Evolutionary conservation across 2,888 invertebrate species (phyloP), one percentile per base, ranked within the genome.

Genomic region (Hesperia comma): DNA sequence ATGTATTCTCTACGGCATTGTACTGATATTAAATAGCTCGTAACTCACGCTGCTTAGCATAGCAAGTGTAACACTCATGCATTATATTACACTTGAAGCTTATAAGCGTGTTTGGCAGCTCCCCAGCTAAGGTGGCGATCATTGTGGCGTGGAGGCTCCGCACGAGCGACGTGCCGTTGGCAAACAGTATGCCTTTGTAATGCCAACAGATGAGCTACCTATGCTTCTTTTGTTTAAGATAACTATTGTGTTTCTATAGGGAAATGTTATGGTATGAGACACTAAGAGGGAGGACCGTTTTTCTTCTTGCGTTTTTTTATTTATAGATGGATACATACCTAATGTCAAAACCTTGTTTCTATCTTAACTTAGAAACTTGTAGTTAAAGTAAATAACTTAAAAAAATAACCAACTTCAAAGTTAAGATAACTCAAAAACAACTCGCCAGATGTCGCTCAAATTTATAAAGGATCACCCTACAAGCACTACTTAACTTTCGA

Each of bases 91-190:
- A 49, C 46, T 43, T 32, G 58, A 46, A 58, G 43, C n/a, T 56
- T 56, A 37, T 57, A 43, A 46, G 32, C 53, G 6, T 32, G 43
- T 57, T 55, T 63, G 63, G 63, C 63, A 49, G 14, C 19, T 49
- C 17, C 14, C 56, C 63, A 63, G 55, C 46, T n/a, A 49, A 63
- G 63, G 46, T 61, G 33, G 51, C 49, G 56, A 46, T 56, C 49
- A 56, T 57, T 63, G 63, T 49, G 49, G 49, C 37, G 46, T 57
- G 37, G 56, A n/a, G 46, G 26, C 58, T 49, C 12, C 2, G 8
- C 19, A 21, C 49, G 19, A 43, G 12, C 49, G 19, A 43, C 46
- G 43, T 55, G 37, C 19, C 37, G 49, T 63, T 63, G 56, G 63
- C 63, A 56, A 58, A 56, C 56, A 63, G 49, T 15, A n/a, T 14